Percentiles rank a stretch among this genome's conserved stretches.
phyloP scores from a whole-genome alignment of 1,140 invertebrate genomes.

The Dendrolimus punctatus region DNA sequence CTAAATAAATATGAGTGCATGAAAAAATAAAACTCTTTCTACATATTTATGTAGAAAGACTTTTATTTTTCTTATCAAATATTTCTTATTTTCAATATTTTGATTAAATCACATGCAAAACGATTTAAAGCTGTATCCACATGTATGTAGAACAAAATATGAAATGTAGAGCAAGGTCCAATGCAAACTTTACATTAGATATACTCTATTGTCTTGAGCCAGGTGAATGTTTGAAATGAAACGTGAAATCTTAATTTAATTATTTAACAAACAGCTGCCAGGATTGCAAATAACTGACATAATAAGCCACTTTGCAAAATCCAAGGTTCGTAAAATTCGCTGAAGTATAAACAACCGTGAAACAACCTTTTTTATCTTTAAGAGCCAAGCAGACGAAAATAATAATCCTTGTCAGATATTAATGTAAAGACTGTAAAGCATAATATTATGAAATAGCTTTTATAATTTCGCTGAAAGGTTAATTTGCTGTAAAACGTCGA shows the following conservation, averaged over 20 bases:
- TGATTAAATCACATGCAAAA: conserved; percentile 8
- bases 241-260: neutral
- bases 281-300: no score
- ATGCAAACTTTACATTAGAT: conserved; percentile 13
- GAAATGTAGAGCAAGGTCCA: conserved; percentile 34
- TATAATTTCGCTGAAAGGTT: no score
- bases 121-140: conserved; percentile 16
- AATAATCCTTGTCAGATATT: conserved; percentile 1
- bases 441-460: no score
- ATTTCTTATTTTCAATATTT: no score
- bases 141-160: conserved; percentile 18
- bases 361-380: conserved; percentile 13
- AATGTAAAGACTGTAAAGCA: no score
- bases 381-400: conserved; percentile 2
- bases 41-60: no score
- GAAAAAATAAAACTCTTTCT: no score
- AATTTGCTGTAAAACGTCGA: no score
- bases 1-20: no score
- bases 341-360: conserved; percentile 9
- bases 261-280: no score
- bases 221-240: conserved; percentile 6
- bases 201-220: conserved; percentile 21
- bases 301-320: conserved; percentile 4
- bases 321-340: conserved; percentile 8
- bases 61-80: no score